These are phyloP conservation scores for Drosophila pruinosa DNA, from an alignment of 1,140 invertebrate species.

Conservation along the genomic window DNA sequence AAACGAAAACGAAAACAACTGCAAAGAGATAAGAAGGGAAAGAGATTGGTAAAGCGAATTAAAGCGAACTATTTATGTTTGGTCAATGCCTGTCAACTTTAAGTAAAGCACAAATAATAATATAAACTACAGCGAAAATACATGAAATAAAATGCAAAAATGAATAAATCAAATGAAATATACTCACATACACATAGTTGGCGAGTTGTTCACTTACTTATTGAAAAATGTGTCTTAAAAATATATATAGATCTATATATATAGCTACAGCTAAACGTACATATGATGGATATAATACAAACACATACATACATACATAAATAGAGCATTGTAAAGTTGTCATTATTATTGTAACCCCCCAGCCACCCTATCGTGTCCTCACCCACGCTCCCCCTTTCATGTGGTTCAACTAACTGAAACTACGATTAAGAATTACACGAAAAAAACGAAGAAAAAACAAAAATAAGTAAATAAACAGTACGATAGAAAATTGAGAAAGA, in stretches of 20 bases:
- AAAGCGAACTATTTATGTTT: slow-evolving; percentile 23
- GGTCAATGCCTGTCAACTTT: slow-evolving; percentile 34
- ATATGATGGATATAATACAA: slow-evolving; percentile 28
- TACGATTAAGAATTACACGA: slow-evolving; percentile 9
- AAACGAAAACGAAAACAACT: not conserved
- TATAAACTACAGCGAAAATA: slow-evolving; percentile 6
- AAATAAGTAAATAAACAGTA: not conserved
- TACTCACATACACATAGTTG: slow-evolving; percentile 25
- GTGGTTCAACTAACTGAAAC: slow-evolving; percentile 31
- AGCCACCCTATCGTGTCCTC: not conserved
- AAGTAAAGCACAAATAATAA: slow-evolving; percentile 16
- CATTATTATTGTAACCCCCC: slow-evolving; percentile 9
- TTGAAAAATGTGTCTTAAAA: slow-evolving; percentile 75
- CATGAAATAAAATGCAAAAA: not conserved
- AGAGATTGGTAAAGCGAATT: not conserved
- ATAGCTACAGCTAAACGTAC: slow-evolving; percentile 20
- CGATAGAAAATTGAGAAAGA: not conserved
- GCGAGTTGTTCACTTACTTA: slow-evolving; percentile 68
- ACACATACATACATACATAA: slow-evolving; percentile 23
- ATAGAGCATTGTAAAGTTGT: slow-evolving; percentile 32
- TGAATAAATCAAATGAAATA: slow-evolving; percentile 9
- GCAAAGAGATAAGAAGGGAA: not conserved
- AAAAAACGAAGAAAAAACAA: not conserved
- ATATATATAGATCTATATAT: slow-evolving; percentile 19
- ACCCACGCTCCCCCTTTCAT: not conserved